Conservation (phyloP, 2,113 vertebrate species). For the Callipepla californica region DNA sequence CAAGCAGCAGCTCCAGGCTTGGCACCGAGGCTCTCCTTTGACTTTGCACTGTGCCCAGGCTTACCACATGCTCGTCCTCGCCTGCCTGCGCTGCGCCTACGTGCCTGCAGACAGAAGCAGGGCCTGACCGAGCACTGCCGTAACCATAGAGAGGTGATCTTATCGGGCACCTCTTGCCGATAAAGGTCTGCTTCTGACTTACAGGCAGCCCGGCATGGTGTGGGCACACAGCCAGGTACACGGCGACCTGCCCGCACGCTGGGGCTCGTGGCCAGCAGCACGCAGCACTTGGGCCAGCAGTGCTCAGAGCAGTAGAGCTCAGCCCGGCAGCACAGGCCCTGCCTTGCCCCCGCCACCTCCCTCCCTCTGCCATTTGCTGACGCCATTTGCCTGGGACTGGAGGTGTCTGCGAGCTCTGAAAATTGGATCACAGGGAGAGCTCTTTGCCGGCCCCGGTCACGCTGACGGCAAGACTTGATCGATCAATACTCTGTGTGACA, state of each 20-base stretch:
- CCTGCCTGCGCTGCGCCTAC: accelerated
- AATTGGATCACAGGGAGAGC: slow-evolving; percentile 92
- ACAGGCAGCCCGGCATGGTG: not conserved
- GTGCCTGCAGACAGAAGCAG: not conserved
- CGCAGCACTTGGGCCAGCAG: slow-evolving; percentile 37
- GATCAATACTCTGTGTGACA: slow-evolving; percentile 88
- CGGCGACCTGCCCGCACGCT: not conserved
- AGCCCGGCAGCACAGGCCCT: not conserved
- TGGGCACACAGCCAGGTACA: slow-evolving; percentile 18
- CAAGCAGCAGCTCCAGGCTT: not conserved
- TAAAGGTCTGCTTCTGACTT: slow-evolving; percentile 57
- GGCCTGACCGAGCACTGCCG: not conserved
- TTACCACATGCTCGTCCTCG: accelerated
- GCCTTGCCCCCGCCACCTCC: not conserved
- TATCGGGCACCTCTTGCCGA: not conserved
- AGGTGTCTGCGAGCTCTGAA: slow-evolving; percentile 90
- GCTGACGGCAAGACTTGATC: slow-evolving; percentile 88
- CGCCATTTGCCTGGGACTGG: slow-evolving; percentile 79
- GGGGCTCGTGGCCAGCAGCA: slow-evolving; percentile 29
- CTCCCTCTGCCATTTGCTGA: slow-evolving; percentile 71
- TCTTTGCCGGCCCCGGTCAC: slow-evolving; percentile 82
- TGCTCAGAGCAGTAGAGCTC: not conserved
- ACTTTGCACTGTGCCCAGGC: not conserved
- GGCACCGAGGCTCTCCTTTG: accelerated
- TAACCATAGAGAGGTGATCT: not conserved